These are phyloP conservation scores for Ormyrus labotus DNA, from an alignment of 2,888 invertebrate species.

Conservation along the genomic window DNA sequence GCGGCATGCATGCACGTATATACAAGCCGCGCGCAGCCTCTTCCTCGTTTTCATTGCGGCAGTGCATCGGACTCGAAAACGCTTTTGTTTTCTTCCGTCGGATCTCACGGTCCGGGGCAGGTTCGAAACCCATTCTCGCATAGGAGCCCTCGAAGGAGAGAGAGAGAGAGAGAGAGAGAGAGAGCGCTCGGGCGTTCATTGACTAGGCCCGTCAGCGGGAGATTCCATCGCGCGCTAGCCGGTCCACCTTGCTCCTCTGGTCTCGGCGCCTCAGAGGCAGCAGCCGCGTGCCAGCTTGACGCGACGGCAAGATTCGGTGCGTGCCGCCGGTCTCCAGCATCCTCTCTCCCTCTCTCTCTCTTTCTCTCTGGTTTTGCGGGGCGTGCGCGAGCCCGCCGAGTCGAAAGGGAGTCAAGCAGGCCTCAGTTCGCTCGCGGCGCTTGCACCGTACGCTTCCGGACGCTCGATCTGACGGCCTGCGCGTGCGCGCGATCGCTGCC, in stretches of 20 bases:
- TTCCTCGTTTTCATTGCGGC: too few relatives aligned
- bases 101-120: too few relatives aligned
- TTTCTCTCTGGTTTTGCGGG: constrained; percentile 1
- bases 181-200: not conserved
- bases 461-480: not conserved
- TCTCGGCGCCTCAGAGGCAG: not conserved
- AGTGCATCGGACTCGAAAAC: too few relatives aligned
- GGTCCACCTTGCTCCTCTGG: constrained; percentile 31
- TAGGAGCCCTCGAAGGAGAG: not conserved
- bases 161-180: constrained; percentile 7
- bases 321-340: constrained; percentile 1
- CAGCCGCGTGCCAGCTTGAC: constrained; percentile 29
- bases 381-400: not conserved
- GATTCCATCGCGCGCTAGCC: constrained; percentile 6
- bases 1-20: too few relatives aligned
- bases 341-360: constrained; percentile 2
- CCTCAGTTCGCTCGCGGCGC: constrained; percentile 73
- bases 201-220: not conserved
- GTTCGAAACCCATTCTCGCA: too few relatives aligned
- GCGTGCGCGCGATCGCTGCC: not conserved
- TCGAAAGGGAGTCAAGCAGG: constrained; percentile 10
- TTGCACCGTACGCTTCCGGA: constrained; percentile 63
- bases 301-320: not conserved
- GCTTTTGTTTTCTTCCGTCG: too few relatives aligned
- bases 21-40: too few relatives aligned